phyloP scores from a whole-genome alignment of 2,888 invertebrate species.

The Cremastinae sp. region DNA sequence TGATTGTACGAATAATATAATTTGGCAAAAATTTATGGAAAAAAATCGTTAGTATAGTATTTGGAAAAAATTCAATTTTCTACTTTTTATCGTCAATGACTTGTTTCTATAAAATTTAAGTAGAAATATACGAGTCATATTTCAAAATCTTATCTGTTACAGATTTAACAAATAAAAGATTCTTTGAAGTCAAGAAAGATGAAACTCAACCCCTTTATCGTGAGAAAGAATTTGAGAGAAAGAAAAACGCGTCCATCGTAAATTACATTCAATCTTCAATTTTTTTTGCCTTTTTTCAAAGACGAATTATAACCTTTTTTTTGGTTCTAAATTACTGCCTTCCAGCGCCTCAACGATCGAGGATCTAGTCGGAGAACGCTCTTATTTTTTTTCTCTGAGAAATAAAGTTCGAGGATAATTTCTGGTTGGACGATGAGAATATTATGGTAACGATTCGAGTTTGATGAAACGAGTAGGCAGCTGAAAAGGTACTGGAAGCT shows the following conservation, averaged over 20 bases:
- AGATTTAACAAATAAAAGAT: not conserved
- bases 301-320: conserved; percentile 20
- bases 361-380: not conserved
- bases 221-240: conserved; percentile 41
- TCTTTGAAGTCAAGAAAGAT: not conserved
- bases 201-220: not conserved
- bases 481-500: conserved; percentile 25
- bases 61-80: too few species aligned
- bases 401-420: conserved; percentile 17
- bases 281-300: conserved; percentile 1
- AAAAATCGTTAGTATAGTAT: too few species aligned
- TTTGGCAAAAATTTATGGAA: too few species aligned
- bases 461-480: conserved; percentile 20
- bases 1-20: not conserved
- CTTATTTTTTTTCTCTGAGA: not conserved
- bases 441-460: conserved; percentile 11
- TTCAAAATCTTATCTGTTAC: too few species aligned
- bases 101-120: too few species aligned
- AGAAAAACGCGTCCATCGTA: conserved; percentile 18
- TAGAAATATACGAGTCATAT: too few species aligned
- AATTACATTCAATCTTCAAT: not conserved
- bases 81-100: too few species aligned
- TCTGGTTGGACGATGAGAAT: conserved; percentile 27
- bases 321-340: not conserved
- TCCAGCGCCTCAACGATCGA: too few species aligned